Conservation (phyloP, 1,140 invertebrate genomes). For the Drosophila carrolli region DNA sequence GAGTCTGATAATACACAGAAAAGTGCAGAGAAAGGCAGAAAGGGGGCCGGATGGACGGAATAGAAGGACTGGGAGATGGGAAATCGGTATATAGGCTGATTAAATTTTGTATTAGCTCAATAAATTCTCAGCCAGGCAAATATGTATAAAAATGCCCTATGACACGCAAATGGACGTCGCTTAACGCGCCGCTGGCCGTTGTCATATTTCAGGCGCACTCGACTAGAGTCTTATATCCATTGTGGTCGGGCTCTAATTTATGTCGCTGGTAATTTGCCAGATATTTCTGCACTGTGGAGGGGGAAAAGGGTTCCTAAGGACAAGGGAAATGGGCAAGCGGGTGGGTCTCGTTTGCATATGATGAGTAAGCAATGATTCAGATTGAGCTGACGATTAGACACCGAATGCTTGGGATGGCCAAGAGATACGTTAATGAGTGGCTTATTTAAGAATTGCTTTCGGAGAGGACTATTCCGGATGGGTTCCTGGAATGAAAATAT, state of each 20-base stretch:
- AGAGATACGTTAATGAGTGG: conserved; percentile 17
- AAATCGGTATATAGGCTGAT: conserved; percentile 51
- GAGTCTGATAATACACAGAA: conserved; percentile 68
- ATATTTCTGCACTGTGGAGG: conserved; percentile 24
- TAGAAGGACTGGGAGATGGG: not conserved
- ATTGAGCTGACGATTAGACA: conserved; percentile 7
- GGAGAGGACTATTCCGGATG: conserved; percentile 21
- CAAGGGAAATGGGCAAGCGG: not conserved
- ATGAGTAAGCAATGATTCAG: conserved; percentile 44
- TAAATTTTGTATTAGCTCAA: conserved; percentile 82
- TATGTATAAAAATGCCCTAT: conserved; percentile 56
- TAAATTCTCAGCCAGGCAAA: conserved; percentile 61
- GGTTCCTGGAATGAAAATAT: not conserved
- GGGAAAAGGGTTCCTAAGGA: conserved; percentile 1
- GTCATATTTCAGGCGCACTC: conserved; percentile 61
- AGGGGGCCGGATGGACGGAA: not conserved
- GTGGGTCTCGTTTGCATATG: conserved; percentile 30
- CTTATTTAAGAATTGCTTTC: conserved; percentile 1
- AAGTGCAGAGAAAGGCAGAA: not conserved
- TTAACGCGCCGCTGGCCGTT: conserved; percentile 56
- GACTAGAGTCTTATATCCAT: conserved; percentile 16
- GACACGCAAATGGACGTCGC: conserved; percentile 75
- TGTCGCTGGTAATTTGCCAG: conserved; percentile 70
- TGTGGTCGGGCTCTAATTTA: conserved; percentile 62
- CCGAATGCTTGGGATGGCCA: not conserved